Evolutionary conservation across 2,888 invertebrate species (phyloP), one percentile per base, ranked within the genome.

Genomic region (Boloria selene): DNA sequence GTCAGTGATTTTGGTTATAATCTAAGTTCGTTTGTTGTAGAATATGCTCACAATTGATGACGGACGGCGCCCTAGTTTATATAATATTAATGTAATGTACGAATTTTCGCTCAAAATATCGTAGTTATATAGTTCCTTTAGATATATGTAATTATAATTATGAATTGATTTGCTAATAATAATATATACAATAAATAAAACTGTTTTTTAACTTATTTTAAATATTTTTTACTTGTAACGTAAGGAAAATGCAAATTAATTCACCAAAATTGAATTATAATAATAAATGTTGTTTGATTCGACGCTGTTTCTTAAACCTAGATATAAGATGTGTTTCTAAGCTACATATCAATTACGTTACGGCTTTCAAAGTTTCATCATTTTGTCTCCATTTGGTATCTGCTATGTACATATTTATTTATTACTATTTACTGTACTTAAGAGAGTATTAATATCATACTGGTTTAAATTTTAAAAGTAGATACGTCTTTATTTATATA

Each of bases 121-220:
- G 77, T 88, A 88, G 85, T 80, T 66, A 53, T 60, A 83, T 78
- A 85, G 89, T 89, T 89, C 89, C 89, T 89, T 85, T 89, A 89
- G 87, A 75, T 70, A 85, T 68, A n/a, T n/a, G n/a, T n/a, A 67
- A 83, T 45, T n/a, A 31, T 55, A 55, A 42, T 6, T 55, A 49
- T 47, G 13, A 31, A 47, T 31, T 47, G 3, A 58, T 59, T 59
- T 59, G 59, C 59, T 7, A 49, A 31, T 13, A 6, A 47, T 16
- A 31, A 16, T 16, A 3, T 49, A 49, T 38, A 38, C 2, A 7
- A 7, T 31, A 31, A 31, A 6, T 31, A 7, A 31, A 31, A 31
- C 0, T 0, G 10, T 22, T 22, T 22, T 22, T 22, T 22, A 2
- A 22, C 3, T 22, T 22, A 22, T 22, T 22, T 22, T 22, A 22